Evolutionary conservation across 1,140 invertebrate species (phyloP).

Genomic region (Thaumetopoea pityocampa): DNA sequence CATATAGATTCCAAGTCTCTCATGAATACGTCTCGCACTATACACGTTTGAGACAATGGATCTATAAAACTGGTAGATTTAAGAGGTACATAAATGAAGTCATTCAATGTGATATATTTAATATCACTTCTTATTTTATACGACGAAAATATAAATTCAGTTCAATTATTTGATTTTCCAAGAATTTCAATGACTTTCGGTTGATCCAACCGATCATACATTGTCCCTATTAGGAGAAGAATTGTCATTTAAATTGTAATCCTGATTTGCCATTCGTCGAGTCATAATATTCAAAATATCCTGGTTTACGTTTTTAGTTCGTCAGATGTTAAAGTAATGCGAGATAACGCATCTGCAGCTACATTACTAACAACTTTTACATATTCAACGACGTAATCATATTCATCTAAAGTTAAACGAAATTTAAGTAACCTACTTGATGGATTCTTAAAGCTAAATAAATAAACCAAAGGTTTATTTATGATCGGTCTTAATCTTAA

Average conservation of each 20-base stretch:
- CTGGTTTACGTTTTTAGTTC: not conserved
- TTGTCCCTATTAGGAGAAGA: not conserved
- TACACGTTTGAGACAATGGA: not conserved
- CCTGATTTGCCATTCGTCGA: not conserved
- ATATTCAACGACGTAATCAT: not conserved
- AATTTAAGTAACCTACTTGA: slow-evolving; percentile 1
- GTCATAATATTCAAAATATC: not conserved
- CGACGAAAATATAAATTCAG: slow-evolving; percentile 17
- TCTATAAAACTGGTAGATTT: slow-evolving; percentile 8
- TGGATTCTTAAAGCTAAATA: not conserved
- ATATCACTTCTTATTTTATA: slow-evolving; percentile 3
- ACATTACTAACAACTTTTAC: not conserved
- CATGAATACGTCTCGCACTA: slow-evolving; percentile 10
- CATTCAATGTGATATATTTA: slow-evolving; percentile 9
- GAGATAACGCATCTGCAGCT: slow-evolving; percentile 2
- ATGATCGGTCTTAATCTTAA: slow-evolving; percentile 6
- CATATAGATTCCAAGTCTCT: slow-evolving; percentile 16
- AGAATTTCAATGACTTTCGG: slow-evolving; percentile 26
- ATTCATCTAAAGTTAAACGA: slow-evolving; percentile 2
- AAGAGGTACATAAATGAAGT: slow-evolving; percentile 14
- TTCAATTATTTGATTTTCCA: slow-evolving; percentile 11
- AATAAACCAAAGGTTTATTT: too few species aligned
- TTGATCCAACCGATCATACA: slow-evolving; percentile 23
- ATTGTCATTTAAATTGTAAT: not conserved
- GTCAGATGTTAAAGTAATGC: not conserved